Conservation (phyloP, 2,113 vertebrate genomes). For the Lophochroa leadbeateri region DNA sequence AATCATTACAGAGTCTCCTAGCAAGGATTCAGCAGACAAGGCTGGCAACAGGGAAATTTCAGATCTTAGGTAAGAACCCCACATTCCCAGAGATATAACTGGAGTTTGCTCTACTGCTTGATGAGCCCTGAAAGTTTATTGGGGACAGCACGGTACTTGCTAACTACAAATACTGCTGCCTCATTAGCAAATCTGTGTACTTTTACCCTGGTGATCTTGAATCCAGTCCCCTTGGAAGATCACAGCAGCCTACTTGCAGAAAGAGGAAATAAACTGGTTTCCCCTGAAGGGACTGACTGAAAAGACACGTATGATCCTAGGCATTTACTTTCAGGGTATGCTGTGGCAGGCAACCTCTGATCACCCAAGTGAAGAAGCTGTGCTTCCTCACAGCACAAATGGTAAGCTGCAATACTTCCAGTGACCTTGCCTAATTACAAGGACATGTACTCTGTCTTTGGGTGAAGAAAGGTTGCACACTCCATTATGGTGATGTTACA, state of each 20-base stretch:
- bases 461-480: background rate
- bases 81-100: background rate
- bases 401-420: background rate
- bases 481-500: background rate
- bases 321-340: background rate
- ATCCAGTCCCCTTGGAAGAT: background rate
- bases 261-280: background rate
- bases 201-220: background rate
- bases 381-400: background rate
- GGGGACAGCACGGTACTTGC: background rate
- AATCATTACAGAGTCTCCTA: background rate
- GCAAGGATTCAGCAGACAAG: background rate
- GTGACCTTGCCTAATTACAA: background rate
- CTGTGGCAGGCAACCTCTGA: background rate
- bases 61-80: background rate
- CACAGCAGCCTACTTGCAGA: background rate
- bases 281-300: background rate
- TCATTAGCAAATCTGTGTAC: fast-evolving
- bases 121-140: background rate
- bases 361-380: background rate
- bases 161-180: background rate
- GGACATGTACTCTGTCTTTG: background rate
- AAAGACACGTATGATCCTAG: background rate
- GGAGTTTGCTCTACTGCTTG: background rate
- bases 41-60: background rate